Evolutionary conservation across 2,113 vertebrate species (phyloP).

Genomic region (Menidia beryllina): DNA sequence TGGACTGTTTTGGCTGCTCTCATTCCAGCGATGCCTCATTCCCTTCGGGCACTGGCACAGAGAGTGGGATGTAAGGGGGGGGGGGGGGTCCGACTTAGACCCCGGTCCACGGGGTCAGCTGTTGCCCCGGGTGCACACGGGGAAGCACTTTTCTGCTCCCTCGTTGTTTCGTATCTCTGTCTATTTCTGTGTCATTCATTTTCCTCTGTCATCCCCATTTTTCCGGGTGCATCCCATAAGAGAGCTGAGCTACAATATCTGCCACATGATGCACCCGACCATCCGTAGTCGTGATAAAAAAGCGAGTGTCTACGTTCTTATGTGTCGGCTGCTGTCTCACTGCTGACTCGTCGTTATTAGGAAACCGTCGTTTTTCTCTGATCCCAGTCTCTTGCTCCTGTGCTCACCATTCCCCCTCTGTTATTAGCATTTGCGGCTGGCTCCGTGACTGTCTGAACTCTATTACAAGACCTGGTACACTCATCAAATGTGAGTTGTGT

Average conservation of each 20-base stretch:
- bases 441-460: constrained; percentile 37
- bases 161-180: constrained; percentile 39
- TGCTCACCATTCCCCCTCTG: constrained; percentile 35
- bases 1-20: constrained; percentile 38
- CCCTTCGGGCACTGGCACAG: constrained; percentile 62
- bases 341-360: constrained; percentile 14
- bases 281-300: constrained; percentile 4
- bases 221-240: not conserved
- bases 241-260: too few species aligned
- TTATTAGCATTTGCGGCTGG: constrained; percentile 52
- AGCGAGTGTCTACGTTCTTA: constrained; percentile 57
- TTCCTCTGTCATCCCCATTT: constrained; percentile 17
- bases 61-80: not conserved
- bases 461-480: constrained; percentile 71
- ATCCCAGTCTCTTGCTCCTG: constrained; percentile 42
- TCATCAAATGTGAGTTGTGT: constrained; percentile 78
- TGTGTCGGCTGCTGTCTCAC: constrained; percentile 27
- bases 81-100: constrained; percentile 9
- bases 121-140: constrained; percentile 65
- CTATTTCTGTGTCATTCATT: constrained; percentile 32
- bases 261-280: not conserved
- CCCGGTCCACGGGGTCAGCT: constrained; percentile 45
- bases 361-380: constrained; percentile 48
- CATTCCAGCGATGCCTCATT: constrained; percentile 54
- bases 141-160: constrained; percentile 64